Base-by-base conservation (phyloP, 37 sponge, comb jelly and placozoan genomes). In the Sycon ciliatum region DNA sequence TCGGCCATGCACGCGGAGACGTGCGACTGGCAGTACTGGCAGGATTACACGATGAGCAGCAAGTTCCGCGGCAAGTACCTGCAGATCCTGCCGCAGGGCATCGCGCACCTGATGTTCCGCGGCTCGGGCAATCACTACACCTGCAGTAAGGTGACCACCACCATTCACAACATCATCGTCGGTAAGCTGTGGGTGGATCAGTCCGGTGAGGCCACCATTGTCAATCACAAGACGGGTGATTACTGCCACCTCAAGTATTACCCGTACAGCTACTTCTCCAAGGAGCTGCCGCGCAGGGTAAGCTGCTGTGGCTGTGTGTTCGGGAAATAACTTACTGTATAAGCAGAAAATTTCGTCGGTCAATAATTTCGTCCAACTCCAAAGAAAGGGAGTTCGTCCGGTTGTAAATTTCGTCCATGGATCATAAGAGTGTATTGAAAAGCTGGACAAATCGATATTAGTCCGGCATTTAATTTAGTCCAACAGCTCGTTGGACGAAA, bases 21-120 rank as follows among this genome's bases (percentile, higher is more conserved):
- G 75, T 78, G 86, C 65, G 87, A 92, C 9, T 97, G 89, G 87
- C 78, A 79, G 0, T 78, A 81, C 62, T 92, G 90, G 90, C 93
- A 97, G 53, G 99, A 97, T 52, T 97, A 80, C 86, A 86, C 86
- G 3, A 81, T 89, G 73, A 83, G 87, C 53, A 91, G 90, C 78
- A 97, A 97, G 81, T 97, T 97, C 78, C 67, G 99, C 22, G 99
- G 99, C 28, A 87, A 93, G 33, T 97, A 97, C 74, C 84, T 97
- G 2, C 78, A 71, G 24, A 60, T 81, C 62, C 72, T 82, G 38
- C 93, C 93, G 1, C 76, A 82, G 30, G 99, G 99, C 0, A 29
- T 72, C 20, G 69, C 83, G 23, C 99, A 97, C 68, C 66, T 97
- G 20, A 65, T 86, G 28, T 70, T 92, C 63, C 87, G 86, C 55